Percentiles rank a stretch among this genome's conserved stretches.
These are phyloP conservation scores for Aurelia sp. DNA, from an alignment of 30 jellyfish, hydroid and myxozoan genomes.

Conservation along the genomic window DNA sequence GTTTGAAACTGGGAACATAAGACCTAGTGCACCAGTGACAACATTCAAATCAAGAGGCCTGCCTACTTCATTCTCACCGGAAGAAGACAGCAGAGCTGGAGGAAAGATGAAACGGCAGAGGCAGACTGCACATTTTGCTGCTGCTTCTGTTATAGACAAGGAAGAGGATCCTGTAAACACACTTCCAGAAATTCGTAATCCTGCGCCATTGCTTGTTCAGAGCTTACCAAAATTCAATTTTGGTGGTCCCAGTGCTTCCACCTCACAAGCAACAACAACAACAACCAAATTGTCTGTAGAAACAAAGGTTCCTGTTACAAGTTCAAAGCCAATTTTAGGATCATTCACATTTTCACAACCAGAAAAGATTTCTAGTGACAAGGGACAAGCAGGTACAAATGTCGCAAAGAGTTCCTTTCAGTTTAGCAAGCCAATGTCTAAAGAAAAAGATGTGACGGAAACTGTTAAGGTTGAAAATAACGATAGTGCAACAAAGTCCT, in stretches of 20 bases:
- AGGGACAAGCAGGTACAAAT: neutral
- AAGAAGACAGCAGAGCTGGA: constrained; percentile 34
- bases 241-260: constrained; percentile 1
- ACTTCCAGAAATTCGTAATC: constrained; percentile 52
- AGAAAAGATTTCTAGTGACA: constrained; percentile 12
- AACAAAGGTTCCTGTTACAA: neutral
- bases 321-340: neutral
- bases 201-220: constrained; percentile 61
- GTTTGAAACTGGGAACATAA: constrained; percentile 27
- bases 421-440: constrained; percentile 72
- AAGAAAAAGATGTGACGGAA: constrained; percentile 2
- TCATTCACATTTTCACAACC: constrained; percentile 58
- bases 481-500: neutral
- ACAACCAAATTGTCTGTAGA: constrained; percentile 10
- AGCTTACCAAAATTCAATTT: constrained; percentile 78
- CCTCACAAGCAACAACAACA: neutral
- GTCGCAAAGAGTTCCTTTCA: constrained; percentile 29
- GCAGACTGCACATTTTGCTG: constrained; percentile 53
- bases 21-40: constrained; percentile 65
- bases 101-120: constrained; percentile 86
- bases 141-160: neutral
- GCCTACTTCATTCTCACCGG: constrained; percentile 73
- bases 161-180: constrained; percentile 58
- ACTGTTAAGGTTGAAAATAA: neutral
- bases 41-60: constrained; percentile 72